Conservation (phyloP, 2,113 vertebrate genomes). For the Hylia prasina region DNA sequence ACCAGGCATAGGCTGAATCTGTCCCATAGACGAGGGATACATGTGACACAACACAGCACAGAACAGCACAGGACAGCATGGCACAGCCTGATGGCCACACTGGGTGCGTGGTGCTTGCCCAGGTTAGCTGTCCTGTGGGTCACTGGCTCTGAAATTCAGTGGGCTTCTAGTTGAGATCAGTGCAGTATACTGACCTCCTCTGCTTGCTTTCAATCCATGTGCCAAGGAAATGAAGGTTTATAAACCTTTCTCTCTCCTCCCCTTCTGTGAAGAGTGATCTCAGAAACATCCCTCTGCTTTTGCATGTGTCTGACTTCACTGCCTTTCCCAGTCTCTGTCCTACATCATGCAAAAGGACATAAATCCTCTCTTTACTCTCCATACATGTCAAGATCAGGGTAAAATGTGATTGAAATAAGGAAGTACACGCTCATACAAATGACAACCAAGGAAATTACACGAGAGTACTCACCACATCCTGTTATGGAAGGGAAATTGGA, state of each 20-base stretch:
- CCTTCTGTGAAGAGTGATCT: not conserved
- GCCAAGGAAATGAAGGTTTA: not conserved
- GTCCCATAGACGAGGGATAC: accelerated
- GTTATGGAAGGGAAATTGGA: not conserved
- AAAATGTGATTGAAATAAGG: not conserved
- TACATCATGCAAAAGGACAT: not conserved
- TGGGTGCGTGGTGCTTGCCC: accelerated
- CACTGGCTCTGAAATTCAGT: accelerated
- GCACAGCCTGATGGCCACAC: accelerated
- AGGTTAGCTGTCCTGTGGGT: not conserved
- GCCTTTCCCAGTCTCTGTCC: not conserved
- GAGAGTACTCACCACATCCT: not conserved
- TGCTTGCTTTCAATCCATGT: not conserved
- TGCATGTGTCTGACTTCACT: not conserved
- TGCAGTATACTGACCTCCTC: not conserved
- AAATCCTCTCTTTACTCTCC: not conserved
- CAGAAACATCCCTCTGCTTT: not conserved
- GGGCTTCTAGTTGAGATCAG: not conserved
- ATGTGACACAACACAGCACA: not conserved
- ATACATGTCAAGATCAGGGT: not conserved
- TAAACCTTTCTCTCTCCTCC: not conserved
- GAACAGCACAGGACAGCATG: not conserved
- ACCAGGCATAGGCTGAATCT: accelerated
- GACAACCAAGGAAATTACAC: not conserved
- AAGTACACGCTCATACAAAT: not conserved